Evolutionary conservation across 2,113 vertebrate genomes (phyloP), one percentile per base, ranked within the genome.

Genomic region (Aphelocoma coerulescens): DNA sequence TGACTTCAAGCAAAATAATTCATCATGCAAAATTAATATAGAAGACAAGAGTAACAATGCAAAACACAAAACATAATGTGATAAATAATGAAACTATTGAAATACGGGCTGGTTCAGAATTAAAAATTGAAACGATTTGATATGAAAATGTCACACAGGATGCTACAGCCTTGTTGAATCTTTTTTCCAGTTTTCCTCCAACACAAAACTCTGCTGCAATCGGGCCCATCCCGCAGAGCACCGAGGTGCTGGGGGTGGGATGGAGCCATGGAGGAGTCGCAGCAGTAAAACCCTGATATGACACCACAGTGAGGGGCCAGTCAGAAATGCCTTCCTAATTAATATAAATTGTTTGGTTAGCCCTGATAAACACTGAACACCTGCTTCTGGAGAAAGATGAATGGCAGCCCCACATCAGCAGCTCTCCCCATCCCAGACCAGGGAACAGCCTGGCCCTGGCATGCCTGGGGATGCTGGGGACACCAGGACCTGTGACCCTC

Each of bases 51-150:
- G 84, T 78, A 92, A 94, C 62, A 75, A 82, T 33, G 69, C 87
- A 85, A 89, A 95, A 92, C 67, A 93, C 68, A 89, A 87, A 96
- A 87, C 7, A 19, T 55, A 71, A 93, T 37, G 78, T 41, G 80
- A 96, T 97, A 94, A 96, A 97, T 96, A 93, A 97, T 95, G 83
- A 74, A 96, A 79, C 68, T 78, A 57, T 61, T 92, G 94, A 81
- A 96, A 89, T 63, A 87, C 69, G 75, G 79, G 66, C 89, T 95
- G 93, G 39, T 95, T 61, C 39, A 4, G 63, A 86, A 93, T 90
- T 91, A 96, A 96, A 96, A 86, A 95, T 75, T 77, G 73, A 90
- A 88, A 78, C 4, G 1, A 44, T 75, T 62, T 74, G 35, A 77
- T 71, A 83, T 0, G 2, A 90, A 86, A 91, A 86, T 88, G 85